Percentiles rank a stretch among this genome's conserved stretches.
These are phyloP conservation scores for Dendrolimus kikuchii DNA, from an alignment of 1,140 invertebrate genomes.

Conservation along the genomic window DNA sequence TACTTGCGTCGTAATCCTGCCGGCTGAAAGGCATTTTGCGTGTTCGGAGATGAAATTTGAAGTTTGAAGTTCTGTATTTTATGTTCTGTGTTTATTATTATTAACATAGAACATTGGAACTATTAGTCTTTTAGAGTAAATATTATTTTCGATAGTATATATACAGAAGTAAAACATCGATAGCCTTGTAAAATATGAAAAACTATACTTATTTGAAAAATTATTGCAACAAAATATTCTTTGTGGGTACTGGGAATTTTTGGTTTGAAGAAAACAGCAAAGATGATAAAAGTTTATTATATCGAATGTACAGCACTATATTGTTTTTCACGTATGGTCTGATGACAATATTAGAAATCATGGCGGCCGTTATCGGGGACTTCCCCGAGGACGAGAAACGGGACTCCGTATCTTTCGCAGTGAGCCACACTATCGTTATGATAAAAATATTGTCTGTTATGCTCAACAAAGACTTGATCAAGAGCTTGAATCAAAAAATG, in stretches of 20 bases:
- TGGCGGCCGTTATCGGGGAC: conserved; percentile 40
- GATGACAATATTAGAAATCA: conserved; percentile 50
- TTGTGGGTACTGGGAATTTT: conserved; percentile 48
- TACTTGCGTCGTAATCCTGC: no score
- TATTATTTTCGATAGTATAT: neutral
- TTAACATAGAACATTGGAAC: no score
- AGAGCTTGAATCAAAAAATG: conserved; percentile 36
- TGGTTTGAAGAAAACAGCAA: conserved; percentile 45
- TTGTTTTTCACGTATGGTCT: conserved; percentile 37
- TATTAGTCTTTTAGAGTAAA: neutral
- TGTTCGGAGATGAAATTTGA: no score
- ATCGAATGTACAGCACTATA: conserved; percentile 26
- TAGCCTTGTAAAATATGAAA: conserved; percentile 31
- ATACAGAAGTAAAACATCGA: neutral
- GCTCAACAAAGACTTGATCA: conserved; percentile 37
- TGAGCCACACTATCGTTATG: conserved; percentile 51
- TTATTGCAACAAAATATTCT: conserved; percentile 39
- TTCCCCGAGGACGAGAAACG: conserved; percentile 50
- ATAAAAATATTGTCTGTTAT: conserved; percentile 50
- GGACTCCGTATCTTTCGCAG: conserved; percentile 45
- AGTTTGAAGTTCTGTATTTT: no score
- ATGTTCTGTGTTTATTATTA: no score
- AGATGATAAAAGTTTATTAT: conserved; percentile 32
- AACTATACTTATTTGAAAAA: conserved; percentile 42
- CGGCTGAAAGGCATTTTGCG: no score